A percentile compares a stretch with the other conserved stretches of the same genome.
These are phyloP conservation scores for Anthonomus grandis DNA, from an alignment of 1,140 invertebrate genomes.

Conservation along the genomic window DNA sequence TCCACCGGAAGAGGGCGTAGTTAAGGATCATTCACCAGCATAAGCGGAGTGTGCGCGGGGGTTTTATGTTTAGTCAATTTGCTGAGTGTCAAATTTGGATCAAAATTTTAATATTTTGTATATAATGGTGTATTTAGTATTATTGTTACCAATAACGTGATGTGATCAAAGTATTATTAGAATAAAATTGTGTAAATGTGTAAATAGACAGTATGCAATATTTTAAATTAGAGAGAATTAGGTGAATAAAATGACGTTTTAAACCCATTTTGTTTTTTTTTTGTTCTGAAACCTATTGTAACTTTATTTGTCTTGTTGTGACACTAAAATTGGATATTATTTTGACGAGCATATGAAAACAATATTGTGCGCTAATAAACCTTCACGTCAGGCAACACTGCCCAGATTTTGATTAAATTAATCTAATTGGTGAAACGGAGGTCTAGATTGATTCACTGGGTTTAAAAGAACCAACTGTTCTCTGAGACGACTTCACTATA, in stretches of 20 bases:
- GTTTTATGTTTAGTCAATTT: neutral
- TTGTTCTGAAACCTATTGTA: too few species aligned
- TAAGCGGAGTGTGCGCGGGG: neutral
- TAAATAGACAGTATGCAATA: slow-evolving; percentile 13
- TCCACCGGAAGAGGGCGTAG: slow-evolving; percentile 1
- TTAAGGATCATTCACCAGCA: slow-evolving; percentile 22
- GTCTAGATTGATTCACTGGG: too few species aligned
- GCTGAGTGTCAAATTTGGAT: too few species aligned
- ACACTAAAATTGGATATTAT: too few species aligned
- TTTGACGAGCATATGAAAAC: too few species aligned
- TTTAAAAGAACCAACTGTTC: too few species aligned
- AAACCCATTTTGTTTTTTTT: slow-evolving; percentile 1
- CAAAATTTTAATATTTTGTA: neutral
- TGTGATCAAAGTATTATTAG: slow-evolving; percentile 37
- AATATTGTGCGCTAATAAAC: too few species aligned
- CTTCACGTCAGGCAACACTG: too few species aligned
- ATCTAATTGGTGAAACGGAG: too few species aligned
- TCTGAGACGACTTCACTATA: too few species aligned
- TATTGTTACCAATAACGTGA: slow-evolving; percentile 41
- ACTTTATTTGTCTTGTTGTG: neutral
- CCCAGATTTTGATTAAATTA: too few species aligned
- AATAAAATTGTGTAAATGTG: slow-evolving; percentile 10
- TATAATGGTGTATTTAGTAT: slow-evolving; percentile 4
- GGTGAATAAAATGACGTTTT: slow-evolving; percentile 17
- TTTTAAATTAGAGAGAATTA: slow-evolving; percentile 16